A percentile compares a stretch with the other conserved stretches of the same genome.
phyloP scores from a whole-genome alignment of 2,113 vertebrate species.

The Phylloscopus trochilus region DNA sequence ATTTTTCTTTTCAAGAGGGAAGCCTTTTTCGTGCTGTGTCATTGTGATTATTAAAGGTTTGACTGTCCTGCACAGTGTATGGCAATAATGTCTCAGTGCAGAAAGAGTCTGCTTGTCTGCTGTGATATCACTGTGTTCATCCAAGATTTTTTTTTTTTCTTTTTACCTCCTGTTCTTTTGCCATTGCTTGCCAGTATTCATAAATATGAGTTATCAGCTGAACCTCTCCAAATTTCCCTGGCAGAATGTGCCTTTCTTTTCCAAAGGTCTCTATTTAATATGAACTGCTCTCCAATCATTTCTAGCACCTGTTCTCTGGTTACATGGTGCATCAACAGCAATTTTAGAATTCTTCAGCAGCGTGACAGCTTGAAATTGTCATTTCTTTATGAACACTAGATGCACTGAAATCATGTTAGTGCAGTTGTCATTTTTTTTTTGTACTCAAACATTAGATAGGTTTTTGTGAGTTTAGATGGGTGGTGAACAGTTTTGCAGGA shows the following conservation, averaged over 20 bases:
- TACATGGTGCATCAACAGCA: constrained; percentile 61
- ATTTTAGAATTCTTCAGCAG: constrained; percentile 55
- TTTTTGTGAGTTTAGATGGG: constrained; percentile 16
- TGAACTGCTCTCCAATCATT: constrained; percentile 24
- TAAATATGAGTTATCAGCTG: constrained; percentile 43
- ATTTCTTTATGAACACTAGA: constrained; percentile 44
- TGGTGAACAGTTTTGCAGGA: background rate
- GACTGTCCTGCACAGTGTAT: background rate
- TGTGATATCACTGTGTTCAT: constrained; percentile 20
- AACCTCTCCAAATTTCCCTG: constrained; percentile 40
- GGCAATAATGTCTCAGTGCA: constrained; percentile 22
- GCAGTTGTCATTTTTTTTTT: constrained; percentile 29
- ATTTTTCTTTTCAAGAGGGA: constrained; percentile 4
- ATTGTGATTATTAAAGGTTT: constrained; percentile 55
- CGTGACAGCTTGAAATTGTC: constrained; percentile 60
- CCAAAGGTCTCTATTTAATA: constrained; percentile 60
- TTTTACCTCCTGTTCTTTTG: constrained; percentile 46
- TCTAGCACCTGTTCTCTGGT: constrained; percentile 58
- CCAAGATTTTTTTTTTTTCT: constrained; percentile 5
- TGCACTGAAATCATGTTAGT: constrained; percentile 36
- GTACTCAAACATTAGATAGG: background rate
- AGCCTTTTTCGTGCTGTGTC: constrained; percentile 6
- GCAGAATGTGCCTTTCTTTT: constrained; percentile 39
- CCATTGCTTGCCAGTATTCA: constrained; percentile 35
- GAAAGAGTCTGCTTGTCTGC: constrained; percentile 23